Evolutionary conservation across 2,888 invertebrate genomes (phyloP).

Genomic region (Mythimna vitellina): DNA sequence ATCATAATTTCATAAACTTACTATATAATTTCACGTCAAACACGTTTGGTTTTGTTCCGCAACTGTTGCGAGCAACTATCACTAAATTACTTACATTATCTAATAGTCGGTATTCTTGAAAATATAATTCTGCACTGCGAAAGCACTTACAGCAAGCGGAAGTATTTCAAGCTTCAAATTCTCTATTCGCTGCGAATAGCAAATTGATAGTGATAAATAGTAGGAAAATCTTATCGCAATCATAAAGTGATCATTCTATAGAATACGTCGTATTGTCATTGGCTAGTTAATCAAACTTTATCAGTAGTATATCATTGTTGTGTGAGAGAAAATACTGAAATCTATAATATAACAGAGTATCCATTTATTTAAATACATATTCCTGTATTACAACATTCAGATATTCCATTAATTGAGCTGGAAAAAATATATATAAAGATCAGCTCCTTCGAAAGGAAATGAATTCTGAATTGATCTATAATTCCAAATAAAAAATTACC

Average conservation of each 20-base stretch:
- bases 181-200: constrained; percentile 16
- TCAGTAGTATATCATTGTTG: constrained; percentile 1
- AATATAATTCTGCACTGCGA: constrained; percentile 45
- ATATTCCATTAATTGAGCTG: not conserved
- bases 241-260: not conserved
- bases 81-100: constrained; percentile 38
- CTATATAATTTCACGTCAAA: constrained; percentile 52
- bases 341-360: constrained; percentile 1
- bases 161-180: constrained; percentile 37
- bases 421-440: not conserved
- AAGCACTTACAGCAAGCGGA: constrained; percentile 51
- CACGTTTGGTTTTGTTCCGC: constrained; percentile 58
- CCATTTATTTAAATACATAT: constrained; percentile 10
- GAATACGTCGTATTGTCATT: constrained; percentile 27
- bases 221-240: constrained; percentile 16
- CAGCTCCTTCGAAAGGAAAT: not conserved
- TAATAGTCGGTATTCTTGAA: constrained; percentile 51
- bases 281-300: constrained; percentile 20
- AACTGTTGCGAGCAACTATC: constrained; percentile 36
- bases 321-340: constrained; percentile 18
- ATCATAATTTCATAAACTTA: constrained; percentile 66
- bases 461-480: constrained; percentile 20
- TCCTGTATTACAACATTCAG: not conserved
- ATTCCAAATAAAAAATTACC: constrained; percentile 13
- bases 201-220: constrained; percentile 11